Percentiles rank a stretch among this genome's conserved stretches.
Conservation (phyloP, 2,113 vertebrate genomes). For the Cephalopholis sonnerati region DNA sequence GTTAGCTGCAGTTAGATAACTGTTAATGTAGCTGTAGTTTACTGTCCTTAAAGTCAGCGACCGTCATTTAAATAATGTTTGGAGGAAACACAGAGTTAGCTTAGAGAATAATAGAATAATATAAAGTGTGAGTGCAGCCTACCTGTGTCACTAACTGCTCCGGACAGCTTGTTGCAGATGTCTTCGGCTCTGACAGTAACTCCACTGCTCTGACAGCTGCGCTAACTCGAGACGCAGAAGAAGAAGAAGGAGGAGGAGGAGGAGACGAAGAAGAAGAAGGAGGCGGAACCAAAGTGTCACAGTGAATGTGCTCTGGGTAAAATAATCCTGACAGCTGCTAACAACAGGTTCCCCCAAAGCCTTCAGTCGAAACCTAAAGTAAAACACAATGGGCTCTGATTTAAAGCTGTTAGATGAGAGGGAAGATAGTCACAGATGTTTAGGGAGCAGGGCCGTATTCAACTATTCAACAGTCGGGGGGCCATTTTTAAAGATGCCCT, state of each 20-base stretch:
- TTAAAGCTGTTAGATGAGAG: too few relatives aligned
- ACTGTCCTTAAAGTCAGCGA: neutral
- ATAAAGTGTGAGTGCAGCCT: neutral
- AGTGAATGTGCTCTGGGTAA: neutral
- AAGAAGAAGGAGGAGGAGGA: neutral
- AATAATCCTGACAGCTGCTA: too few relatives aligned
- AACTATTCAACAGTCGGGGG: too few relatives aligned
- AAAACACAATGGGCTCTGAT: too few relatives aligned
- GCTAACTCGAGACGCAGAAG: neutral
- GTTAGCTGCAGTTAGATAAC: constrained; percentile 5
- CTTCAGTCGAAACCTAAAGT: too few relatives aligned
- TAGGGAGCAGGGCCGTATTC: too few relatives aligned
- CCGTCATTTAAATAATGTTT: neutral
- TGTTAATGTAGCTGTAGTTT: neutral
- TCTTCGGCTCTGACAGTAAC: neutral
- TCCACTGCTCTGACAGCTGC: neutral
- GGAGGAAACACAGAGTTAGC: neutral
- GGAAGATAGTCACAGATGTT: too few relatives aligned
- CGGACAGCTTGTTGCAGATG: neutral
- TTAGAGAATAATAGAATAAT: too few relatives aligned
- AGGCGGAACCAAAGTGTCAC: constrained; percentile 8
- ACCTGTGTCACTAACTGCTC: constrained; percentile 11
- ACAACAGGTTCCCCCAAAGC: too few relatives aligned
- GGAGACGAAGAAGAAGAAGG: neutral
- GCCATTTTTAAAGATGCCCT: too few relatives aligned